Evolutionary conservation across 1,140 invertebrate genomes (phyloP).

Genomic region (Drosophila jambulina): DNA sequence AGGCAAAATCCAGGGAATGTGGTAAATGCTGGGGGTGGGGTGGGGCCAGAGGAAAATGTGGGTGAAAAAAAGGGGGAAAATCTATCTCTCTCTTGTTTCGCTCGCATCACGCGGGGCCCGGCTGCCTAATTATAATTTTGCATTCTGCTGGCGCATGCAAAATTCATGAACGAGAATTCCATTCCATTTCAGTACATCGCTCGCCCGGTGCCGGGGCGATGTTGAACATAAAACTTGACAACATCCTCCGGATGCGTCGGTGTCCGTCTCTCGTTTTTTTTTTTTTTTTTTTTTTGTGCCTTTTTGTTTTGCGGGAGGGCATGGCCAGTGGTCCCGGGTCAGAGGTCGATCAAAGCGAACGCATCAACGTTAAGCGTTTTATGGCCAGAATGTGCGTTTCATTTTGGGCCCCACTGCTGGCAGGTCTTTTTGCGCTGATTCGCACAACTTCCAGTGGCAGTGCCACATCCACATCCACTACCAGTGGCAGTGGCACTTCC

Average conservation of each 20-base stretch:
- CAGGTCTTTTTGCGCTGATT: conserved; percentile 65
- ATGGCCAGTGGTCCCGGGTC: conserved; percentile 1
- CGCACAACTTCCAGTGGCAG: conserved; percentile 53
- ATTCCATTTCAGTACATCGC: conserved; percentile 20
- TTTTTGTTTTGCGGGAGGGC: not conserved
- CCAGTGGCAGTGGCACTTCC: conserved; percentile 29
- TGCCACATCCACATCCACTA: conserved; percentile 41
- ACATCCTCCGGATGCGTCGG: conserved; percentile 58
- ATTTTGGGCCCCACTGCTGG: conserved; percentile 26
- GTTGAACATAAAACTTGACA: conserved; percentile 76
- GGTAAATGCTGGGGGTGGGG: not conserved
- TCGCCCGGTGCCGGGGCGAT: conserved; percentile 26
- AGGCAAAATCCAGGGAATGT: conserved; percentile 2
- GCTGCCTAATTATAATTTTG: conserved; percentile 81
- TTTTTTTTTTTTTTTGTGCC: not conserved
- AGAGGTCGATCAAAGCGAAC: conserved; percentile 35
- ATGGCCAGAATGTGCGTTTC: conserved; percentile 72
- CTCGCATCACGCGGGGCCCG: conserved; percentile 36
- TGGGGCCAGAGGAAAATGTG: not conserved
- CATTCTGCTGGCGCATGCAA: conserved; percentile 79
- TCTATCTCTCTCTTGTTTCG: conserved; percentile 32
- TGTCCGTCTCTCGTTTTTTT: not conserved
- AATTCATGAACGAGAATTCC: conserved; percentile 61
- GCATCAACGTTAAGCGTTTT: conserved; percentile 73
- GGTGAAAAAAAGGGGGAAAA: conserved; percentile 7